Conservation (phyloP, 2,888 invertebrate genomes). For the Dendrolimus pini region DNA sequence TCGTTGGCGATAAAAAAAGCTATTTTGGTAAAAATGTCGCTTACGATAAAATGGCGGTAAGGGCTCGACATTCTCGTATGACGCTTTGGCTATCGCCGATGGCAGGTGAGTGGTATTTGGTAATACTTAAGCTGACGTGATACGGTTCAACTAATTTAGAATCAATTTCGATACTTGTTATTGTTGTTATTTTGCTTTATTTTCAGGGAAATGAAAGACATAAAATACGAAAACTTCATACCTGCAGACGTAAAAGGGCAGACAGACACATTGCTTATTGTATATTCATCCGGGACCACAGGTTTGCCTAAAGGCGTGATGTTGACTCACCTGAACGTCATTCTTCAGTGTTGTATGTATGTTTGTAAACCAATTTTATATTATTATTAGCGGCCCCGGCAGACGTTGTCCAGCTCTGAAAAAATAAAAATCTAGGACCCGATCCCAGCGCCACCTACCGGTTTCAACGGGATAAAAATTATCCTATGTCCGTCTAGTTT, state of each 20-base stretch:
- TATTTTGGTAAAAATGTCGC: no score
- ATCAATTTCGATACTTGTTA: background rate
- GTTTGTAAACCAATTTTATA: constrained; percentile 17
- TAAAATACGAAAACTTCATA: constrained; percentile 35
- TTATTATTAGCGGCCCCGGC: no score
- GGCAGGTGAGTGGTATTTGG: constrained; percentile 10
- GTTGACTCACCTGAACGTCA: constrained; percentile 43
- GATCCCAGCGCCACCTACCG: no score
- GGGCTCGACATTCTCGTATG: constrained; percentile 31
- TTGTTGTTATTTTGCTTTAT: background rate
- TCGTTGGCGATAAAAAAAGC: no score
- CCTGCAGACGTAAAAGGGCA: constrained; percentile 37
- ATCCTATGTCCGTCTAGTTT: no score
- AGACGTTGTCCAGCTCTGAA: no score
- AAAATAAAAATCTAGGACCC: no score
- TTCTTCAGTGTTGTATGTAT: constrained; percentile 32
- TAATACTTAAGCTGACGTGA: background rate
- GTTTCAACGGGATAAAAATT: no score
- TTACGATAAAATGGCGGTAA: no score
- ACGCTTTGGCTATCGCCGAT: constrained; percentile 28
- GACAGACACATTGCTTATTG: constrained; percentile 35
- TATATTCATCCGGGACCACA: constrained; percentile 62
- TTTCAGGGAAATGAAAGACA: constrained; percentile 16
- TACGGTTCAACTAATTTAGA: background rate
- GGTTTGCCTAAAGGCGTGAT: constrained; percentile 59